Base-by-base conservation (phyloP, 2,113 vertebrate species). In the Scomber colias region DNA sequence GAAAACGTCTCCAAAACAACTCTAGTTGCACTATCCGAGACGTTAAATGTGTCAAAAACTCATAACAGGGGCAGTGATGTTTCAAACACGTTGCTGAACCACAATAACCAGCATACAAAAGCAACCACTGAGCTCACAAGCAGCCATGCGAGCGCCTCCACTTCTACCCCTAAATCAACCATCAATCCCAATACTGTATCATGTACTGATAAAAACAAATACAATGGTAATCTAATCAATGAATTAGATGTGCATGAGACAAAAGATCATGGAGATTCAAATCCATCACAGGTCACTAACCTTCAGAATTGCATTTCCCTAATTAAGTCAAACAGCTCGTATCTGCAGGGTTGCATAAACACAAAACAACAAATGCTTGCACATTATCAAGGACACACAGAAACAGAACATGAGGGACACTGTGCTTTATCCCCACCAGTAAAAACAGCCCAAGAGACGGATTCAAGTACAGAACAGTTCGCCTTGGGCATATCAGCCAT, bases 271-370 rank as follows among this genome's bases (percentile, higher is more conserved):
- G 62, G 56, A 72, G 75, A 83, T 82, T 82, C 78, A 40, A 66
- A 72, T 71, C 49, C 14, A 66, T 83, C 80, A 56, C 88, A 89
- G 80, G 89, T 88, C 86, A 63, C 78, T 66, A 71, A 79, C 70
- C 77, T 60, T 77, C 83, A 83, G 75, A 90, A 86, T 80, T 71
- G 67, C 57, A 83, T 82, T 85, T 86, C 83, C 81, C 66, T 84
- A 89, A 90, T 90, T 70, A 87, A 90, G 66, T 76, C 89, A 65
- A 91, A 70, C 57, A 75, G 78, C 76, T 78, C 83, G 72, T 60
- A 66, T 88, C 84, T 84, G 62, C 88, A 60, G 87, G 87, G 75
- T 63, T 74, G 75, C 73, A 72, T 69, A 59, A 83, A 88, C 70
- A 71, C 64, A 30, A 50, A 85, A 78, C 86, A 91, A 91, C 91